A percentile compares a stretch with the other conserved stretches of the same genome.
These are phyloP conservation scores for Bimastos eiseni DNA, from an alignment of 2,888 invertebrate species.

Conservation along the genomic window DNA sequence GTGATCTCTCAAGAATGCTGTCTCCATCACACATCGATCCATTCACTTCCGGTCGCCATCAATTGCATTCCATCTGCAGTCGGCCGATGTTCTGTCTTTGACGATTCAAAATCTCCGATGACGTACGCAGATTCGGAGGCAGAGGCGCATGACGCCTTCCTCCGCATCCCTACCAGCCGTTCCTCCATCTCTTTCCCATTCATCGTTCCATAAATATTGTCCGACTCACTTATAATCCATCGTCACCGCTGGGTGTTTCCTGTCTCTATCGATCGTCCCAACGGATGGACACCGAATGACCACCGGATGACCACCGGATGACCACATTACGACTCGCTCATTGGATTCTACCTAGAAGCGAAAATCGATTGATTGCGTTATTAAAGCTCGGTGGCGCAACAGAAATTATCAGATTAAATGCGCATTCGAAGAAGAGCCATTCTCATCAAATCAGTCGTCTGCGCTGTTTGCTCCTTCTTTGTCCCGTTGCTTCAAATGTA, in stretches of 20 bases:
- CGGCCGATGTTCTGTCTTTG: neutral
- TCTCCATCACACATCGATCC: neutral
- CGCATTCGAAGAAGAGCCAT: neutral
- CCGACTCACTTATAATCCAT: neutral
- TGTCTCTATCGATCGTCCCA: neutral
- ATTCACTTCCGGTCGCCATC: neutral
- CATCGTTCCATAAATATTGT: neutral
- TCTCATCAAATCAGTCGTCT: neutral
- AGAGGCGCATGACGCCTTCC: neutral
- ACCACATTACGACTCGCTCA: neutral
- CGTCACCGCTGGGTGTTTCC: neutral
- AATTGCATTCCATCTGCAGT: neutral
- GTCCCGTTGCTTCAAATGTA: neutral
- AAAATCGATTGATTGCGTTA: neutral
- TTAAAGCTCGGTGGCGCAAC: neutral
- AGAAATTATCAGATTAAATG: constrained; percentile 13
- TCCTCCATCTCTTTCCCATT: neutral
- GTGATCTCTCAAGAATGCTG: too few species aligned
- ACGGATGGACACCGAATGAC: neutral
- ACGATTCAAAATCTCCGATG: neutral
- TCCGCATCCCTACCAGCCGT: too few species aligned
- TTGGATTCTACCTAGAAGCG: neutral
- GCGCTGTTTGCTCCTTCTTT: neutral
- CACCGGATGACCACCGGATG: neutral
- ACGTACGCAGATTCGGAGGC: neutral